Conservation (phyloP, 1,140 invertebrate species). For the Dendroctonus valens region DNA sequence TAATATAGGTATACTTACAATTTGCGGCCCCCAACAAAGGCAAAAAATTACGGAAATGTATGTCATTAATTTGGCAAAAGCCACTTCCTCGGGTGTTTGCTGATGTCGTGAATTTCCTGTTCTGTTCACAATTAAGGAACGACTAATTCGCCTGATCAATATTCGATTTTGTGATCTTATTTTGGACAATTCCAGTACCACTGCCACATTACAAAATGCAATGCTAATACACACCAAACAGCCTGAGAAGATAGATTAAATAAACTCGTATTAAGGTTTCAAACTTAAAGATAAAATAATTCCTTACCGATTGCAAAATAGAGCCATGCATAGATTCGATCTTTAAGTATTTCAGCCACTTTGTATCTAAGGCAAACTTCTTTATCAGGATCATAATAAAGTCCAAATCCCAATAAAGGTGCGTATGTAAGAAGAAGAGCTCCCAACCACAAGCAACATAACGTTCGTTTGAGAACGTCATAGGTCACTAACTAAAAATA, state of each 20-base stretch:
- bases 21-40: conserved; percentile 82
- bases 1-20: conserved; percentile 60
- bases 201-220: conserved; percentile 77
- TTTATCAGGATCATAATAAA: conserved; percentile 64
- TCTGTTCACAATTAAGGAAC: conserved; percentile 52
- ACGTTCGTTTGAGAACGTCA: conserved; percentile 67
- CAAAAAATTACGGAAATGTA: conserved; percentile 79
- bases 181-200: conserved; percentile 72
- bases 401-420: conserved; percentile 75
- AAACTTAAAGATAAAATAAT: not conserved
- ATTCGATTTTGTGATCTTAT: conserved; percentile 55
- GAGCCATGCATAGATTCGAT: conserved; percentile 74
- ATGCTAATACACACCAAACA: conserved; percentile 70
- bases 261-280: not conserved
- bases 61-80: conserved; percentile 80
- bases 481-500: conserved; percentile 66
- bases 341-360: conserved; percentile 60
- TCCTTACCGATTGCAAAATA: conserved; percentile 74
- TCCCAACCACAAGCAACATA: conserved; percentile 67
- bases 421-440: conserved; percentile 70
- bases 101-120: conserved; percentile 47
- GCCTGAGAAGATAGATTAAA: conserved; percentile 54
- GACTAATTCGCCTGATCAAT: conserved; percentile 56
- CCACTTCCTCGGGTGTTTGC: conserved; percentile 74
- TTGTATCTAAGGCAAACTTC: conserved; percentile 68